Evolutionary conservation across 2,888 invertebrate genomes (phyloP).

Genomic region (Netelia inedita): DNA sequence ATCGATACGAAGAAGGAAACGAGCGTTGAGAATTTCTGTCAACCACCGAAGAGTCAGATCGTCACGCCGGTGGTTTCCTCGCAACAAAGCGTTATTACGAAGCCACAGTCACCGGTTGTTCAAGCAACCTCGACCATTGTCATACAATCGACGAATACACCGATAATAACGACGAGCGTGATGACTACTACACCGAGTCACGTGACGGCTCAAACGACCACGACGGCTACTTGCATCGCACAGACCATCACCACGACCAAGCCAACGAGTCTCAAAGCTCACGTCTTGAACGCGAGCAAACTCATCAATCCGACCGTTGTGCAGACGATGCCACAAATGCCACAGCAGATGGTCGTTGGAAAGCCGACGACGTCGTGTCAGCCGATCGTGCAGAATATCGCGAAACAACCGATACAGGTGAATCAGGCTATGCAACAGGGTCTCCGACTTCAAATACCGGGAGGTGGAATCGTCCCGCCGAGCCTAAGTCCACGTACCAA

Average conservation of each 20-base stretch:
- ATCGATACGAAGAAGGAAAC: constrained; percentile 75
- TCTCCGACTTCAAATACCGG: constrained; percentile 80
- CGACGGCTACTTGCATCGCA: constrained; percentile 68
- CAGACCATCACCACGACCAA: constrained; percentile 73
- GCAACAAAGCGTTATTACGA: constrained; percentile 80
- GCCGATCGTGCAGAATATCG: constrained; percentile 79
- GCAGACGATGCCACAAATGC: constrained; percentile 40
- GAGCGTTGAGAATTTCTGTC: constrained; percentile 64
- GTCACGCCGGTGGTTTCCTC: constrained; percentile 73
- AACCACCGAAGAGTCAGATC: constrained; percentile 70
- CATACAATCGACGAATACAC: constrained; percentile 72
- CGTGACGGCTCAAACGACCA: constrained; percentile 61
- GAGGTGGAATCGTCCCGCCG: constrained; percentile 79
- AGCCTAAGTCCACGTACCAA: constrained; percentile 80
- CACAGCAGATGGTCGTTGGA: constrained; percentile 76
- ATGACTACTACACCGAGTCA: constrained; percentile 61
- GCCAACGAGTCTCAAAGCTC: constrained; percentile 88
- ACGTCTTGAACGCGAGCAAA: constrained; percentile 86
- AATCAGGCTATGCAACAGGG: constrained; percentile 77
- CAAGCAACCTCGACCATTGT: constrained; percentile 74
- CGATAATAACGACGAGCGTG: constrained; percentile 68
- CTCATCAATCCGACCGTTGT: constrained; percentile 75
- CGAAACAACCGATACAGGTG: constrained; percentile 75
- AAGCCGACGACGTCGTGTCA: constrained; percentile 78
- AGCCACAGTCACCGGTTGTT: constrained; percentile 77